Conservation (phyloP, 2,113 vertebrate genomes). For the Oplegnathus fasciatus region DNA sequence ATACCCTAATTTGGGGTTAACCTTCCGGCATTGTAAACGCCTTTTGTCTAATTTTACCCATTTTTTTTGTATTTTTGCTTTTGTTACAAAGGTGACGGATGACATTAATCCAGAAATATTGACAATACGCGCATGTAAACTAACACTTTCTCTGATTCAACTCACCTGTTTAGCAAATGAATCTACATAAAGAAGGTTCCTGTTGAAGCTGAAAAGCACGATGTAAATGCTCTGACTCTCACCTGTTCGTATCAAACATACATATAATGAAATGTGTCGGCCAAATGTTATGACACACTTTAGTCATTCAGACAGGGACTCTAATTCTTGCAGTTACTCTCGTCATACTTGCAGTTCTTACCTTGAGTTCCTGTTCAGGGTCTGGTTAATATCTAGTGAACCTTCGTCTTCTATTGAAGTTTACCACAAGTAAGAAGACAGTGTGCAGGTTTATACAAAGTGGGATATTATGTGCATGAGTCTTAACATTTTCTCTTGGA, state of each 20-base stretch:
- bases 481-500: not conserved
- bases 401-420: not conserved
- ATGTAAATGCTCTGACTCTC: not conserved
- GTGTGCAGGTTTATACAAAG: not conserved
- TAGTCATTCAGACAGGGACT: not conserved
- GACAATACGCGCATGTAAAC: not conserved
- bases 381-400: not conserved
- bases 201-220: not conserved
- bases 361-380: not conserved
- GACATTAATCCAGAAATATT: not conserved
- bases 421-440: not conserved
- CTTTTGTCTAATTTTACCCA: not conserved
- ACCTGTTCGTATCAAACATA: not conserved
- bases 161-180: not conserved
- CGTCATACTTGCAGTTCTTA: not conserved
- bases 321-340: not conserved
- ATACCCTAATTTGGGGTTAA: not conserved
- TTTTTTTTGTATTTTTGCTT: not conserved
- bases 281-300: too few relatives aligned
- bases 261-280: not conserved
- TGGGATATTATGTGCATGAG: not conserved
- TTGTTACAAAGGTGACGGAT: not conserved
- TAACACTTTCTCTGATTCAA: not conserved
- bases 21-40: not conserved
- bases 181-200: not conserved